These are phyloP conservation scores for Argyresthia goedartella DNA, from an alignment of 2,888 invertebrate genomes.

Conservation along the genomic window DNA sequence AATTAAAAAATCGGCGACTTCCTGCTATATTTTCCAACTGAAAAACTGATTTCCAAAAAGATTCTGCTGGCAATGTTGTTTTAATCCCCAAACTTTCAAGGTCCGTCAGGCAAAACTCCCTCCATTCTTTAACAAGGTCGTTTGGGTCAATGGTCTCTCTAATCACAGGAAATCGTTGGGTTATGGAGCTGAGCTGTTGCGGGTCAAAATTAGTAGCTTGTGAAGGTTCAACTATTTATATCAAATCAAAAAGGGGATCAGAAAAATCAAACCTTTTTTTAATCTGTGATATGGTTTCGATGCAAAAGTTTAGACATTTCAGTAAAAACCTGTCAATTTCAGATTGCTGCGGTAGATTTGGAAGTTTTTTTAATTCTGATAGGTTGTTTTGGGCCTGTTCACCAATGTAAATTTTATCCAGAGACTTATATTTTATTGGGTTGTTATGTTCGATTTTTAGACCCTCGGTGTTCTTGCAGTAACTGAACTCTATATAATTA, in stretches of 20 bases:
- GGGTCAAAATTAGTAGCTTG: not conserved
- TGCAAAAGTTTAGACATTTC: not conserved
- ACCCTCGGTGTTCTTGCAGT: slow-evolving; percentile 8
- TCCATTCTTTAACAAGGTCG: not conserved
- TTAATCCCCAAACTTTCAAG: no score
- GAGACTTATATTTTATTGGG: slow-evolving; percentile 10
- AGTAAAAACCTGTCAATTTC: not conserved
- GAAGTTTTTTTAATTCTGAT: not conserved
- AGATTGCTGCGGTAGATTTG: not conserved
- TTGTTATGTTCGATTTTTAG: slow-evolving; percentile 12
- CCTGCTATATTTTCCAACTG: not conserved
- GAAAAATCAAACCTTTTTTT: not conserved
- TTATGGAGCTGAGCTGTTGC: not conserved
- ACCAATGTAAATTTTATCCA: slow-evolving; percentile 12
- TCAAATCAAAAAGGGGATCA: not conserved
- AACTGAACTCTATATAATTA: slow-evolving; percentile 1
- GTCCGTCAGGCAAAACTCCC: not conserved
- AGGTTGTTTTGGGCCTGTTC: slow-evolving; percentile 8
- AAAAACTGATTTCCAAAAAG: no score
- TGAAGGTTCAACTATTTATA: not conserved
- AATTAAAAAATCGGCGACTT: not conserved
- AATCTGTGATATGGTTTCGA: not conserved
- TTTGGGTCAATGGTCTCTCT: not conserved
- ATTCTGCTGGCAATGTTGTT: no score
- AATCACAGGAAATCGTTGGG: not conserved